Base-by-base conservation (phyloP, 2,797 vertebrate genomes). In the Pteropus rufus region DNA sequence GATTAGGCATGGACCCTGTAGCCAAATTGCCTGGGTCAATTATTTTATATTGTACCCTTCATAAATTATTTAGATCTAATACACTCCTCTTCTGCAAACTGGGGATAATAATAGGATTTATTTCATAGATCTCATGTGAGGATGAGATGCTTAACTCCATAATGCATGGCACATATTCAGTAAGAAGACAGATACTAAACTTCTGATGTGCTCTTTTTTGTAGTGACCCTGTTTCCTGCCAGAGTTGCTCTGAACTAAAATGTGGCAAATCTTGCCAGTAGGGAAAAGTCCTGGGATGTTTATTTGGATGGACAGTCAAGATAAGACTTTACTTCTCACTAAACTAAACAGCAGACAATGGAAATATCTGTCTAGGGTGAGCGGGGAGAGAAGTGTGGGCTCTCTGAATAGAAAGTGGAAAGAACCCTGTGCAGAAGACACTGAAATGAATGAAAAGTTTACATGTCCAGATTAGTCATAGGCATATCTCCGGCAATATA, bases 321-420 rank as follows among this genome's bases (percentile, higher is more conserved):
- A 15, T 85, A 41, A 54, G n/a, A 77, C 6, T 7, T 44, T 24
- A 24, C 0, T 9, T 9, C 44, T 31, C 49, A 49, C 8, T 34
- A 10, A 31, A 41, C 1, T 4, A 58, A 82, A 58, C 10, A 23
- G 3, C 8, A 44, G 12, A 7, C 21, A 49, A 31, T 16, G 60
- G 26, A 49, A 69, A 44, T 0, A 36, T 21, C 2, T 80, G 56
- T 10, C 10, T 41, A 16, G 31, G n/a, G 15, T n/a, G 65, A 84
- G 10, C 3, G n/a, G 56, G 10, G 5, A 58, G 23, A 92, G n/a
- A 3, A 3, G 0, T 41, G 1, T 4, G 15, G 31, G 16, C 5
- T 15, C 24, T 67, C 46, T n/a, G 7, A 9, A 9, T 5, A 77
- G 29, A 58, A 84, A 44, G 23, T 10, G 12, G 10, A 3, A 44